phyloP scores from a whole-genome alignment of 2,113 vertebrate species.

The Psilopogon haemacephalus region DNA sequence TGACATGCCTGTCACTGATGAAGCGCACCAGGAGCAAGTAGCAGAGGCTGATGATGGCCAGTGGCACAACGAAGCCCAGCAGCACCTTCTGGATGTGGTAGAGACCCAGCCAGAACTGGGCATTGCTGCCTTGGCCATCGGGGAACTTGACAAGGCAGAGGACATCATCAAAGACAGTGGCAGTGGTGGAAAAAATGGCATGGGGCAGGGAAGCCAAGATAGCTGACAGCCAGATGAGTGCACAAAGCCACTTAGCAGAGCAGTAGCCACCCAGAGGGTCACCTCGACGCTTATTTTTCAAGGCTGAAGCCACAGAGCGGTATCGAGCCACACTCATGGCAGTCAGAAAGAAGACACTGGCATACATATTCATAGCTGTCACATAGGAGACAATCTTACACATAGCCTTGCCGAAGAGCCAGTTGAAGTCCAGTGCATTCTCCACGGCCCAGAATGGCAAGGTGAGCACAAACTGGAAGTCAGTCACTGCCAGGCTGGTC shows the following conservation, averaged over 20 bases:
- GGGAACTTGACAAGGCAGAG: conserved; percentile 93
- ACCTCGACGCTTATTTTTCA: conserved; percentile 75
- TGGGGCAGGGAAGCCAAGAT: conserved; percentile 86
- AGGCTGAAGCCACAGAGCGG: conserved; percentile 87
- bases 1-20: conserved; percentile 66
- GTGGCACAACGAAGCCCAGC: conserved; percentile 87
- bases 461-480: conserved; percentile 95
- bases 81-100: conserved; percentile 94
- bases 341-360: conserved; percentile 97
- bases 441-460: conserved; percentile 97
- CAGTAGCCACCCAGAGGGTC: conserved; percentile 54
- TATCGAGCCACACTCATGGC: conserved; percentile 95
- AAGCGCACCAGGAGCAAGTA: conserved; percentile 90
- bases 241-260: conserved; percentile 80
- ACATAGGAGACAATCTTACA: conserved; percentile 93
- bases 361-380: conserved; percentile 97
- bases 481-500: conserved; percentile 90
- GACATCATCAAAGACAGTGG: conserved; percentile 84
- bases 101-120: conserved; percentile 91
- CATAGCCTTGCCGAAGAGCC: conserved; percentile 93
- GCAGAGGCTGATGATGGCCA: conserved; percentile 85
- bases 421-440: conserved; percentile 91
- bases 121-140: conserved; percentile 73
- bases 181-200: conserved; percentile 90
- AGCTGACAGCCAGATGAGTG: conserved; percentile 84